A percentile compares a stretch with the other conserved stretches of the same genome.
Evolutionary conservation across 2,113 vertebrate species (phyloP).

Genomic region (Diadophis punctatus): DNA sequence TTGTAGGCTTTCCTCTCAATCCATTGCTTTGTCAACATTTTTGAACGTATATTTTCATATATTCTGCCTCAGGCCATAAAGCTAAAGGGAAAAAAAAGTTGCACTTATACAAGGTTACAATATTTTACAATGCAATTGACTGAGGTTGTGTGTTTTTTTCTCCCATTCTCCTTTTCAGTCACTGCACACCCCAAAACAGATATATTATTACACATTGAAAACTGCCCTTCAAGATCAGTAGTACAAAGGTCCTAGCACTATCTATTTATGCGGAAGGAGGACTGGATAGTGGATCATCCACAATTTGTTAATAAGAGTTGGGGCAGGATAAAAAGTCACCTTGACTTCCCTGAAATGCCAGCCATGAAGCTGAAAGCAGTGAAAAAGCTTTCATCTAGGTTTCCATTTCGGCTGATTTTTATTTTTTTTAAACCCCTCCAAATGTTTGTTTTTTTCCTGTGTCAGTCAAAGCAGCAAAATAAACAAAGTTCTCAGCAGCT

Average conservation of each 20-base stretch:
- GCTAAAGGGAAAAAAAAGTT: slow-evolving; percentile 64
- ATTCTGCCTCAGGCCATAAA: slow-evolving; percentile 71
- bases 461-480: slow-evolving; percentile 60
- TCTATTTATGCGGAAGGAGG: slow-evolving; percentile 33
- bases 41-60: slow-evolving; percentile 51
- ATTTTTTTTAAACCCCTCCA: background rate
- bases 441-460: slow-evolving; percentile 56
- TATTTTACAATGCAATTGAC: slow-evolving; percentile 71
- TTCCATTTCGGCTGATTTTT: slow-evolving; percentile 50
- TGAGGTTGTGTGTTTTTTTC: slow-evolving; percentile 64
- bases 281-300: slow-evolving; percentile 5
- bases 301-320: slow-evolving; percentile 26
- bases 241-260: slow-evolving; percentile 75
- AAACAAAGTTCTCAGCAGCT: slow-evolving; percentile 37
- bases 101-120: slow-evolving; percentile 75
- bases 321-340: background rate
- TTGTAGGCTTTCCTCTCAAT: slow-evolving; percentile 23
- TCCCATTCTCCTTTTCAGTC: slow-evolving; percentile 60
- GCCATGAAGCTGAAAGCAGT: background rate
- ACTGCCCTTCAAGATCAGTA: slow-evolving; percentile 79
- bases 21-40: slow-evolving; percentile 54
- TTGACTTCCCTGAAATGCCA: slow-evolving; percentile 11
- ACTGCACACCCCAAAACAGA: slow-evolving; percentile 66
- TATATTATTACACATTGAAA: slow-evolving; percentile 67
- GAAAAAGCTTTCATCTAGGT: slow-evolving; percentile 34